Evolutionary conservation across 2,113 vertebrate species (phyloP).

Genomic region (Macrotis lagotis): DNA sequence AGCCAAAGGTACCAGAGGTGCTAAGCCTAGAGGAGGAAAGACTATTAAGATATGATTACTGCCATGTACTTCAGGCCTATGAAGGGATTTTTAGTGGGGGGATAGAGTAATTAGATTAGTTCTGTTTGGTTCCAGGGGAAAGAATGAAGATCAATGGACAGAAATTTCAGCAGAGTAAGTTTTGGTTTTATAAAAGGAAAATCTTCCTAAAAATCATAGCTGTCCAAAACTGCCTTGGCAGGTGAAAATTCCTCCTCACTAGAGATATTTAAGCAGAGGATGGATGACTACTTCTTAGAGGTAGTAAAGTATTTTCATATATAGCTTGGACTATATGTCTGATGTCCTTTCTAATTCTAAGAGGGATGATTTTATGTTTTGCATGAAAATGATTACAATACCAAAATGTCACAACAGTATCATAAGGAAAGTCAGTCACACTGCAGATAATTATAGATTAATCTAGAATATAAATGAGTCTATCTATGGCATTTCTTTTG

Average conservation of each 20-base stretch:
- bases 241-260: neutral
- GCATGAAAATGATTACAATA: no score
- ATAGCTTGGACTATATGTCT: neutral
- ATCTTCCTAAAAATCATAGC: neutral
- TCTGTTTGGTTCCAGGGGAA: neutral
- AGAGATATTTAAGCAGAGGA: neutral
- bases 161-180: neutral
- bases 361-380: no score
- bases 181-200: neutral
- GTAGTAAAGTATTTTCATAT: neutral
- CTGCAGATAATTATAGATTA: conserved; percentile 29
- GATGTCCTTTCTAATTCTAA: neutral
- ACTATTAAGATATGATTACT: neutral
- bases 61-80: neutral
- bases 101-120: neutral
- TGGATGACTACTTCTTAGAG: neutral
- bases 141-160: neutral
- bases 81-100: neutral
- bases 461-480: neutral
- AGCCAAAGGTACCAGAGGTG: neutral
- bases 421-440: neutral
- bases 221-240: neutral
- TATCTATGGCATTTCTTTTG: conserved; percentile 51
- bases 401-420: neutral
- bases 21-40: neutral